Base-by-base conservation (phyloP, 2,888 invertebrate species). In the Mimumesa dahlbomi region DNA sequence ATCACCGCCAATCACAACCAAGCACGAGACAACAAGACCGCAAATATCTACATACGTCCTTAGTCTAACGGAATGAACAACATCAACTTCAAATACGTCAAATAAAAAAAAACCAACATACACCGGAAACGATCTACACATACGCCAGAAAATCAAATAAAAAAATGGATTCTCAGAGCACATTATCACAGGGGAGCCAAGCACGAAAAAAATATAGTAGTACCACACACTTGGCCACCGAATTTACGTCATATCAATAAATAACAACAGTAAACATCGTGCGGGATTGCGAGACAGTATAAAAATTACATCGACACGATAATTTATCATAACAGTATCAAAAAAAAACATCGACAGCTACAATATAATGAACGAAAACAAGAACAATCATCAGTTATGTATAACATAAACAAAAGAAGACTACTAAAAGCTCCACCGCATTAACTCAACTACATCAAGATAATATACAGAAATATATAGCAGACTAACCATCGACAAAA, bases 241-340 rank as follows among this genome's bases (percentile, higher is more conserved):
- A n/a, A 42, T 29, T 14, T 46, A 22, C 19, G 25, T n/a, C 52
- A 48, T 34, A n/a, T n/a, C n/a, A 13, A 48, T 31, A 54, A 50
- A 25, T 31, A 36, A 56, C 46, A 53, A 58, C 40, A 52, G 50
- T 38, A 34, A 38, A 46, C 52, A 50, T 62, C 66, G 50, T 50
- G 29, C 65, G 40, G 16, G 25, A 53, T 18, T 46, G 36, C 38
- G 53, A 46, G 36, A 22, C 48, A 42, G 22, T 63, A 25, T 25
- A 5, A 40, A 46, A 48, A 31, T n/a, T 22, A 75, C 67, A 62
- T 75, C 72, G 58, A 65, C 64, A 68, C 75, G 14, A 64, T 16
- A 38, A 56, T 13, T 40, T n/a, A n/a, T n/a, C n/a, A 65, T 25
- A 58, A 52, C 29, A 53, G 14, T 66, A 54, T 34, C 57, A 43